phyloP scores from a whole-genome alignment of 1,140 invertebrate species.

The Lepidurus packardi region DNA sequence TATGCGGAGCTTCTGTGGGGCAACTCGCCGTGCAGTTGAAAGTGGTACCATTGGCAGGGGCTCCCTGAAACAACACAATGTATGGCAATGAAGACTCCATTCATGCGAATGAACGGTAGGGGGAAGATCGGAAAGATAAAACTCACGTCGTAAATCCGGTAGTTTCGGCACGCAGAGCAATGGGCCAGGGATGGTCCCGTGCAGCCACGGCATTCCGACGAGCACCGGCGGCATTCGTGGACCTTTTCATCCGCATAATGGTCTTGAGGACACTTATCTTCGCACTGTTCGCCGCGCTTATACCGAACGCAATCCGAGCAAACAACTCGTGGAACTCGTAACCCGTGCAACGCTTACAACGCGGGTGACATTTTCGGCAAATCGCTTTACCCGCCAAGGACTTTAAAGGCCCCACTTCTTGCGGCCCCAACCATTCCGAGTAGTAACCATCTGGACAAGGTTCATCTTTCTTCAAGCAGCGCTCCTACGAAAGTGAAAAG shows the following conservation, averaged over 20 bases:
- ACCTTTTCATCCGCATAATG: conserved; percentile 66
- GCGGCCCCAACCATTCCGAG: conserved; percentile 72
- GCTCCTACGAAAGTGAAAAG: conserved; percentile 42
- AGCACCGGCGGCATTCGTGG: conserved; percentile 67
- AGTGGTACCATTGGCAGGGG: conserved; percentile 51
- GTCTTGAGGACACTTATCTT: conserved; percentile 78
- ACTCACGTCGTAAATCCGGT: conserved; percentile 65
- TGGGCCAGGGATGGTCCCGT: conserved; percentile 67
- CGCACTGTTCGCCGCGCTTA: conserved; percentile 80
- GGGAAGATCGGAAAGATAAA: not conserved
- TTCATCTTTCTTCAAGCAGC: conserved; percentile 71
- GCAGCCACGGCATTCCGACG: conserved; percentile 76
- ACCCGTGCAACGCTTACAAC: conserved; percentile 80
- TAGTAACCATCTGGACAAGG: conserved; percentile 77
- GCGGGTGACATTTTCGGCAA: conserved; percentile 81
- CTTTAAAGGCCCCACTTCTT: conserved; percentile 62
- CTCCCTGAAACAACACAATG: not conserved
- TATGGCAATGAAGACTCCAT: too few species aligned
- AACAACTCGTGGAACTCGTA: conserved; percentile 72
- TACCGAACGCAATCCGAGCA: conserved; percentile 80
- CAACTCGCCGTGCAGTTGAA: conserved; percentile 86
- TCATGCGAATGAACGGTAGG: too few species aligned
- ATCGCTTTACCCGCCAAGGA: conserved; percentile 69
- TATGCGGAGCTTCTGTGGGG: conserved; percentile 68
- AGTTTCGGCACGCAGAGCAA: conserved; percentile 77